Evolutionary conservation across 2,797 vertebrate genomes (phyloP), one percentile per base, ranked within the genome.

Genomic region (Myotis findleyi): DNA sequence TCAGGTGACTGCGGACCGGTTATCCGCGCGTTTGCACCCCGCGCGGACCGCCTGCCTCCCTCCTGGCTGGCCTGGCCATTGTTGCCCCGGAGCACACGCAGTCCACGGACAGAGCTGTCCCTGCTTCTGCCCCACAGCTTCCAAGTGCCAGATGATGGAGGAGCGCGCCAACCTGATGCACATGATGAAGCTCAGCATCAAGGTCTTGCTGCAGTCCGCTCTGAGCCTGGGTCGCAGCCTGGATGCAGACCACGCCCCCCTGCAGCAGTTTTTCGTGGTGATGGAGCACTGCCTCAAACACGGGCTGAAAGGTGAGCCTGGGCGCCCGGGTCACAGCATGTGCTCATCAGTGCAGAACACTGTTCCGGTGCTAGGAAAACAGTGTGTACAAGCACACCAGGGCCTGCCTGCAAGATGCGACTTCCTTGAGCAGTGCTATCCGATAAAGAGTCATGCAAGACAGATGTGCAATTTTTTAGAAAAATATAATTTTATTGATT

Each of bases 221-320:
- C 95, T 99, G 96, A 99, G 98, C 98, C 98, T 99, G 97, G 99
- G 99, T 72, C 98, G 99, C 96, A 99, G 99, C 2, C 98, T 99
- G 96, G 99, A 99, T 97, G 99, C 99, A 0, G 99, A 99, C 73
- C 99, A 99, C 96, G 99, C 99, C 1, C 99, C 99, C 1, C 97
- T 99, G 96, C 99, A 99, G 98, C 99, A 99, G 98, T 99, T 99
- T 97, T 99, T 99, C 76, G 98, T 99, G 18, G 99, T 99, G 79
- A 98, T 99, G 97, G 99, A 99, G 94, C 99, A 99, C 84, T 99
- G 99, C 97, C 99, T 99, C 88, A 99, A 99, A 98, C 99, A 99
- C 6, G 99, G 99, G 1, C 98, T 99, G 87, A 99, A 99, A 99
- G 99, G 99, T 99, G 97, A 98, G 98, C 57, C 77, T 51, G 0